Percentiles rank a stretch among this genome's conserved stretches.
phyloP scores from a whole-genome alignment of 1,140 invertebrate species.

The Elymnias hypermnestra region DNA sequence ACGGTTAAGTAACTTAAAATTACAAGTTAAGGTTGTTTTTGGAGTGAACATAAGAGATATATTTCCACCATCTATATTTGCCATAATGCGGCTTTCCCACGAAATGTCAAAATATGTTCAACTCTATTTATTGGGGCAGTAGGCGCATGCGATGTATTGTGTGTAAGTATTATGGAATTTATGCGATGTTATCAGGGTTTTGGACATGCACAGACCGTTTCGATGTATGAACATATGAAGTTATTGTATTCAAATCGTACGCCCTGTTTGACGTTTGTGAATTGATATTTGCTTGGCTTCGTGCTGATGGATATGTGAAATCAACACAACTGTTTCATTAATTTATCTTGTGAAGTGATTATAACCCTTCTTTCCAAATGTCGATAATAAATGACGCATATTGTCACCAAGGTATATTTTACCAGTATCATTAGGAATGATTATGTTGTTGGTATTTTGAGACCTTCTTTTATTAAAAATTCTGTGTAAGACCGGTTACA shows the following conservation, averaged over 20 bases:
- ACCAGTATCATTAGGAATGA: no score
- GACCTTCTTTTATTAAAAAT: no score
- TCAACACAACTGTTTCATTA: no score
- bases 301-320: background rate
- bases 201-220: slow-evolving; percentile 33
- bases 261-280: slow-evolving; percentile 22
- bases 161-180: slow-evolving; percentile 54
- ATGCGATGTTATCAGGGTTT: slow-evolving; percentile 48
- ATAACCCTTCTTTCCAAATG: no score
- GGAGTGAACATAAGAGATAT: background rate
- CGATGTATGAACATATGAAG: slow-evolving; percentile 27
- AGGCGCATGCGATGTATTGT: slow-evolving; percentile 41
- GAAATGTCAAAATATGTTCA: slow-evolving; percentile 53
- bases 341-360: no score
- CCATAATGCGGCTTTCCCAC: slow-evolving; percentile 40
- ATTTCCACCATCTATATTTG: slow-evolving; percentile 12
- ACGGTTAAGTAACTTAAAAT: background rate
- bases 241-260: slow-evolving; percentile 60
- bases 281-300: slow-evolving; percentile 5
- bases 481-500: no score
- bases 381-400: no score
- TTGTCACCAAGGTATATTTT: no score
- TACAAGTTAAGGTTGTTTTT: background rate
- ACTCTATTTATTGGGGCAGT: slow-evolving; percentile 43
- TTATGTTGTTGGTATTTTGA: no score